Conservation (phyloP, 2,113 vertebrate genomes). For the Hemicordylus capensis region DNA sequence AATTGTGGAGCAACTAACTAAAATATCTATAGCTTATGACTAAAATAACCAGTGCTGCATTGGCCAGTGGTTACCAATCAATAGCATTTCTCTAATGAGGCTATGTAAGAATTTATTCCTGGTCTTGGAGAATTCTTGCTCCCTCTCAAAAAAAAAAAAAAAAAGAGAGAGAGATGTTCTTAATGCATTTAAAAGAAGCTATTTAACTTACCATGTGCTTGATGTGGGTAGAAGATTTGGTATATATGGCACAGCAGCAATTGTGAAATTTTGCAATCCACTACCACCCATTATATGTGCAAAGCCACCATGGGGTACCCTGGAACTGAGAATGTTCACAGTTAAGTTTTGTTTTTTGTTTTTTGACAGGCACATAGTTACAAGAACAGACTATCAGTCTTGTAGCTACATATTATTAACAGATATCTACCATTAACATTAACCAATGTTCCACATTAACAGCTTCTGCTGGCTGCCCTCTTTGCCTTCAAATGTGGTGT, state of each 20-base stretch:
- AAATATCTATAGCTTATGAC: background rate
- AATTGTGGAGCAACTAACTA: background rate
- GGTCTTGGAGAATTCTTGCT: constrained; percentile 1
- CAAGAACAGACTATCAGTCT: background rate
- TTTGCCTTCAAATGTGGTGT: too few species aligned
- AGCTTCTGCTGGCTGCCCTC: background rate
- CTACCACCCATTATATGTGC: constrained; percentile 97
- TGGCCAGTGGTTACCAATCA: background rate
- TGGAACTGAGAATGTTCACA: constrained; percentile 82
- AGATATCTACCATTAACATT: background rate
- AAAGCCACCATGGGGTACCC: constrained; percentile 97
- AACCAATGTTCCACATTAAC: background rate
- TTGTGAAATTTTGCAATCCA: constrained; percentile 95
- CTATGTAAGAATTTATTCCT: background rate
- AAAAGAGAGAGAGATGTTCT: constrained; percentile 18
- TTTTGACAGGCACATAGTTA: background rate
- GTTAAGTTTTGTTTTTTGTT: too few species aligned
- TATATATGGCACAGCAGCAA: constrained; percentile 93
- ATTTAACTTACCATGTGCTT: constrained; percentile 90
- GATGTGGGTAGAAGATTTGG: constrained; percentile 94
- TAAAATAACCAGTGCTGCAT: background rate
- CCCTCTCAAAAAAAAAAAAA: background rate
- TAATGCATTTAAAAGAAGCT: constrained; percentile 23
- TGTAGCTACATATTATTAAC: background rate
- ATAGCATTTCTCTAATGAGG: constrained; percentile 11